Conservation (phyloP, 2,113 vertebrate genomes). For the Saguinus imperator region DNA sequence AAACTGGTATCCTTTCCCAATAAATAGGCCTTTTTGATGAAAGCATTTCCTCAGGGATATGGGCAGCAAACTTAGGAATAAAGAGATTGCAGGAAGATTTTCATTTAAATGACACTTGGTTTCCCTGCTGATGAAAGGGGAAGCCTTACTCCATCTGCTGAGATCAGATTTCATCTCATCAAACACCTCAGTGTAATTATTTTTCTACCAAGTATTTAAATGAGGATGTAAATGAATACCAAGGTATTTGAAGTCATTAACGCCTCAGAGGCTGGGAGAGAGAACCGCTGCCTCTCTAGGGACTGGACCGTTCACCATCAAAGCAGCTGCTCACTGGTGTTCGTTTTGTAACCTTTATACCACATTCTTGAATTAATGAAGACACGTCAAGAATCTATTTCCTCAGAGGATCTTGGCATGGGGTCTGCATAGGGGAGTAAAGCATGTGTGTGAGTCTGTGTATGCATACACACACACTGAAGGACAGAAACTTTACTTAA, state of each 20-base stretch:
- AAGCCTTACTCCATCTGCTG: slow-evolving; percentile 78
- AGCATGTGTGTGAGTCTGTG: background rate
- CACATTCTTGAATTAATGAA: slow-evolving; percentile 79
- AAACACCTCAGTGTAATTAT: slow-evolving; percentile 80
- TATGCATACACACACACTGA: background rate
- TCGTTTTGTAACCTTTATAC: slow-evolving; percentile 77
- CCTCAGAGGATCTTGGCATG: slow-evolving; percentile 55
- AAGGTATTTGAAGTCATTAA: slow-evolving; percentile 79
- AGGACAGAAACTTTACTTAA: background rate
- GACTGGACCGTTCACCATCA: slow-evolving; percentile 66
- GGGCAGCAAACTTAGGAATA: slow-evolving; percentile 76
- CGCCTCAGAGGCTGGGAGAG: slow-evolving; percentile 28
- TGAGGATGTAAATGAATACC: slow-evolving; percentile 80
- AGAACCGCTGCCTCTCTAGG: slow-evolving; percentile 36
- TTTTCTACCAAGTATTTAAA: slow-evolving; percentile 78
- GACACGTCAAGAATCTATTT: slow-evolving; percentile 74
- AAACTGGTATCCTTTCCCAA: slow-evolving; percentile 1
- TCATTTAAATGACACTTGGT: slow-evolving; percentile 82
- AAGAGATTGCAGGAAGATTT: slow-evolving; percentile 82
- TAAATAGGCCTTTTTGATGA: slow-evolving; percentile 52
- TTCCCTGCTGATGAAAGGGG: slow-evolving; percentile 77
- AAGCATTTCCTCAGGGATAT: slow-evolving; percentile 69
- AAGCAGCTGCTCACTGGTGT: slow-evolving; percentile 75
- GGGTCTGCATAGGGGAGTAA: background rate
- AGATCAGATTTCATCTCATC: slow-evolving; percentile 81